Percentiles rank a stretch among this genome's conserved stretches.
Evolutionary conservation across 1,140 invertebrate genomes (phyloP).

Genomic region (Frieseomelitta varia): DNA sequence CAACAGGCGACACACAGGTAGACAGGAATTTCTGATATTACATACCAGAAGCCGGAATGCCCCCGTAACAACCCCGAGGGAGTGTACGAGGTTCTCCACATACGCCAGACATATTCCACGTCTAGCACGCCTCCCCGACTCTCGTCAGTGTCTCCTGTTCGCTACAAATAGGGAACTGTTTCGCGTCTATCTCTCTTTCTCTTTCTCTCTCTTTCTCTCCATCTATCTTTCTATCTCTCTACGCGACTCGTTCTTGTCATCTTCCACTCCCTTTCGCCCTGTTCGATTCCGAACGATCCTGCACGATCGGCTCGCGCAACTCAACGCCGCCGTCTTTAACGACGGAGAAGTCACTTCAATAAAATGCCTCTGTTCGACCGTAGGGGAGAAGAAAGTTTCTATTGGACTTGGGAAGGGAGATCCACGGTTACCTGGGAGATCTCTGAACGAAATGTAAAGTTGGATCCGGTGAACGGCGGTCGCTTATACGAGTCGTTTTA

Average conservation of each 20-base stretch:
- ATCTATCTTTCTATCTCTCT: not conserved
- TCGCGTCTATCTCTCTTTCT: slow-evolving; percentile 16
- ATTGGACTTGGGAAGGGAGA: not conserved
- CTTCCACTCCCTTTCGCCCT: not conserved
- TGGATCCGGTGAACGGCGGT: not conserved
- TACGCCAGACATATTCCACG: slow-evolving; percentile 66
- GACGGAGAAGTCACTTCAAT: slow-evolving; percentile 26
- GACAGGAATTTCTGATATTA: slow-evolving; percentile 78
- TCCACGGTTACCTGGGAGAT: no score
- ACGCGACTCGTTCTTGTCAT: not conserved
- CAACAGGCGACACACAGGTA: slow-evolving; percentile 73
- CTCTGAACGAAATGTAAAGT: not conserved
- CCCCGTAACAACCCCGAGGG: slow-evolving; percentile 70
- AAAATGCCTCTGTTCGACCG: slow-evolving; percentile 4
- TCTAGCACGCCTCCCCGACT: slow-evolving; percentile 57
- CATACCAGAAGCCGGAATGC: slow-evolving; percentile 76
- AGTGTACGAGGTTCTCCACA: slow-evolving; percentile 65
- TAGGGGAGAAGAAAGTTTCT: slow-evolving; percentile 20
- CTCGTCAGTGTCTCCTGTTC: slow-evolving; percentile 54
- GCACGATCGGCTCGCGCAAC: not conserved
- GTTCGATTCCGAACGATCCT: slow-evolving; percentile 22
- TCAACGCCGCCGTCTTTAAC: slow-evolving; percentile 26
- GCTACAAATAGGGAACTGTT: slow-evolving; percentile 55
- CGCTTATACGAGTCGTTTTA: slow-evolving; percentile 12
- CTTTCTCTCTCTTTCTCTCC: not conserved